Evolutionary conservation across 1,140 invertebrate species (phyloP).

Genomic region (Drosophila rhopaloa): DNA sequence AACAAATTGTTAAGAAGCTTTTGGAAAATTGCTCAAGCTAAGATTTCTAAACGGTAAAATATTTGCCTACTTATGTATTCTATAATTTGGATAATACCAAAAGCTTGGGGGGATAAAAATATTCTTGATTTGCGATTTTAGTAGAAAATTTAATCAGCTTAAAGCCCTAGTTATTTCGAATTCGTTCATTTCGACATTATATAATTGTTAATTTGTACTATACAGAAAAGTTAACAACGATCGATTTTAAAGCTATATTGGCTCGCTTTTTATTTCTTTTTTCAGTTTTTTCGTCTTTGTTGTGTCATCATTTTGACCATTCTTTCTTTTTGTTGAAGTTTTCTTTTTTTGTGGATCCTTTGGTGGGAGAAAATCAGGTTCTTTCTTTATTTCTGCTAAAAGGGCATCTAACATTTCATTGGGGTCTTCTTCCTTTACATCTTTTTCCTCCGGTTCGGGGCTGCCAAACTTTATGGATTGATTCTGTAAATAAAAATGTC

Average conservation of each 20-base stretch:
- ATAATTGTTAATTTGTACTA: conserved; percentile 52
- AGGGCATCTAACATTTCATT: conserved; percentile 65
- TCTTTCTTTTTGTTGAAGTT: conserved; percentile 44
- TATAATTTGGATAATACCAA: no score
- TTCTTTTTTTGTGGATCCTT: conserved; percentile 37
- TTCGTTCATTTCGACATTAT: conserved; percentile 6
- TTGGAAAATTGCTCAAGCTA: no score
- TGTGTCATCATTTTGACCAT: conserved; percentile 14
- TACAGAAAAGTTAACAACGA: conserved; percentile 13
- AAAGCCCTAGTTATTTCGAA: background rate
- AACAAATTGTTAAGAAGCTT: background rate
- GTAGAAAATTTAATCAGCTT: no score
- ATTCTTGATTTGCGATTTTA: background rate
- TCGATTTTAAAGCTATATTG: conserved; percentile 42
- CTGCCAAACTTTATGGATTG: conserved; percentile 45
- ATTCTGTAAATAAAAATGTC: conserved; percentile 26
- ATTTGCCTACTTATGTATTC: no score
- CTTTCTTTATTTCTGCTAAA: conserved; percentile 51
- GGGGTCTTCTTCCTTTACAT: conserved; percentile 15
- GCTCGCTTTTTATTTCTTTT: conserved; percentile 71
- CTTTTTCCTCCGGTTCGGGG: conserved; percentile 16
- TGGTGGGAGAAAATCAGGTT: conserved; percentile 8
- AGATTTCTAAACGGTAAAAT: no score
- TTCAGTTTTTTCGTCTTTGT: conserved; percentile 59
- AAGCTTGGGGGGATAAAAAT: no score